Evolutionary conservation across 2,888 invertebrate species (phyloP).

Genomic region (Mimas tiliae): DNA sequence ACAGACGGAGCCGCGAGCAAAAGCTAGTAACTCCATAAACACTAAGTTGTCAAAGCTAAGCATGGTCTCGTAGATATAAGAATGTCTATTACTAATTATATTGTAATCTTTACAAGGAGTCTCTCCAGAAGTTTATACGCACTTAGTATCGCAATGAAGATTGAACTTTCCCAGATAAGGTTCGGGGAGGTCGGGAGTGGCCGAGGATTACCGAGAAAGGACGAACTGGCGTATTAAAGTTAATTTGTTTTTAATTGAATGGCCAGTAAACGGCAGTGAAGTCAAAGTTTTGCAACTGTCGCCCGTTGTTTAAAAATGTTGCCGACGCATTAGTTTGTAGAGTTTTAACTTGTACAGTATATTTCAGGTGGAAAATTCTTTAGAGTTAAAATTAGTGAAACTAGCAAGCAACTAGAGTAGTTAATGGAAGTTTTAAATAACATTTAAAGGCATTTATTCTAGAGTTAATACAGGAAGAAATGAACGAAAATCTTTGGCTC

Average conservation of each 20-base stretch:
- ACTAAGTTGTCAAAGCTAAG: too few relatives aligned
- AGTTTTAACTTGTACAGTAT: background rate
- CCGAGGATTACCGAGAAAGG: background rate
- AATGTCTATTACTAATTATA: too few relatives aligned
- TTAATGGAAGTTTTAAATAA: background rate
- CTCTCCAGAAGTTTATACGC: background rate
- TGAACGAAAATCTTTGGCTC: too few relatives aligned
- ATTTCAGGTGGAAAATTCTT: background rate
- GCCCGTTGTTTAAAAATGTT: constrained; percentile 9
- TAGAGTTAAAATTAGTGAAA: background rate
- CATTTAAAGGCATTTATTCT: too few relatives aligned
- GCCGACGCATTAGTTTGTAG: background rate
- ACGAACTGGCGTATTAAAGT: constrained; percentile 8
- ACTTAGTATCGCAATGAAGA: background rate
- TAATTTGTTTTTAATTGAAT: constrained; percentile 24
- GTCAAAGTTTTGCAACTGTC: constrained; percentile 6
- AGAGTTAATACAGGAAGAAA: too few relatives aligned
- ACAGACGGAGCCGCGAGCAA: too few relatives aligned
- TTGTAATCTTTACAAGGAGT: background rate
- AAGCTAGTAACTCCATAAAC: too few relatives aligned
- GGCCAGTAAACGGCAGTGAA: constrained; percentile 10
- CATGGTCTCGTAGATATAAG: too few relatives aligned
- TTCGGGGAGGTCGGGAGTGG: background rate
- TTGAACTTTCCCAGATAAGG: constrained; percentile 6
- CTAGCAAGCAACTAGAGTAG: background rate